Evolutionary conservation across 2,888 invertebrate genomes (phyloP).

Genomic region (Pseudoips prasinana): DNA sequence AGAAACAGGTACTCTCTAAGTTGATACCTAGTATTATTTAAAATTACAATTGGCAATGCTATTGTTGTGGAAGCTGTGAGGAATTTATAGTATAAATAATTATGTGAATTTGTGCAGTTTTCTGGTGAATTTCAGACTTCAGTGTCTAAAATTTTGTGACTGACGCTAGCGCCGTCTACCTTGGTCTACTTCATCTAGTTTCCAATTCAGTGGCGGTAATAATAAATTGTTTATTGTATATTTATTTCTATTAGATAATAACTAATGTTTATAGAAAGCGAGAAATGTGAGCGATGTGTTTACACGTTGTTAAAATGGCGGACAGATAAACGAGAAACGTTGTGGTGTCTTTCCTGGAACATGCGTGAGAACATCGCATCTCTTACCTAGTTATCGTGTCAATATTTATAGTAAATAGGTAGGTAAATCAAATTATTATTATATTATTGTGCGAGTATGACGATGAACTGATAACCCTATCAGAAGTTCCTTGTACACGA

Average conservation of each 20-base stretch:
- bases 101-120: constrained; percentile 24
- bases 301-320: constrained; percentile 37
- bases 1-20: constrained; percentile 28
- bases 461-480: too few relatives aligned
- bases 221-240: constrained; percentile 38
- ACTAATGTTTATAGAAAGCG: background rate
- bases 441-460: too few relatives aligned
- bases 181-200: constrained; percentile 34
- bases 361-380: too few relatives aligned
- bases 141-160: constrained; percentile 33
- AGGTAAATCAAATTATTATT: too few relatives aligned
- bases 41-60: too few relatives aligned
- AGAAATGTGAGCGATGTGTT: constrained; percentile 9
- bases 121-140: constrained; percentile 16
- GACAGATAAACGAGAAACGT: constrained; percentile 11
- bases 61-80: background rate
- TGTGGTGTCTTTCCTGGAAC: too few relatives aligned
- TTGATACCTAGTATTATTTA: background rate
- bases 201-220: constrained; percentile 57
- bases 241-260: constrained; percentile 1
- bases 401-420: too few relatives aligned
- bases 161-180: constrained; percentile 72
- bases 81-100: constrained; percentile 10
- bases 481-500: too few relatives aligned
- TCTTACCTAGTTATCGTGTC: too few relatives aligned